A percentile compares a stretch with the other conserved stretches of the same genome.
Evolutionary conservation across 2,888 invertebrate species (phyloP).

Genomic region (Leptopilina myrica): DNA sequence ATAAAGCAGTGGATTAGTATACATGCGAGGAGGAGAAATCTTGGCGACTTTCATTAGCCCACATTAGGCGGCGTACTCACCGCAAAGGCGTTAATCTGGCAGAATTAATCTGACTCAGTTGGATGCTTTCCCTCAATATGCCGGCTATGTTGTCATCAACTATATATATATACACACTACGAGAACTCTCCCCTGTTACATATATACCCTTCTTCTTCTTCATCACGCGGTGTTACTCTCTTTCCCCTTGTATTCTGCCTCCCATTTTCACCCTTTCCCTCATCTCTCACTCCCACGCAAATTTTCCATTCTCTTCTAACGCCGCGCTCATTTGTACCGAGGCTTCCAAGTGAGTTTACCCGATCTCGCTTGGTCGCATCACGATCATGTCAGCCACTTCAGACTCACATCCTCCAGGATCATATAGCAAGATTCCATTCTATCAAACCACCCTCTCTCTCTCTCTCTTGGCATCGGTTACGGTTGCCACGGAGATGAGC

Average conservation of each 20-base stretch:
- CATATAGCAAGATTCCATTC: constrained; percentile 54
- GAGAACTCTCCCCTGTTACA: constrained; percentile 37
- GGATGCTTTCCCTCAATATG: constrained; percentile 75
- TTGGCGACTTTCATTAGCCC: constrained; percentile 70
- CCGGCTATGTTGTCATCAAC: constrained; percentile 61
- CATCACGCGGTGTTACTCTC: constrained; percentile 7
- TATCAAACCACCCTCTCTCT: constrained; percentile 42
- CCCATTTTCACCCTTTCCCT: constrained; percentile 29
- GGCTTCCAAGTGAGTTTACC: constrained; percentile 61
- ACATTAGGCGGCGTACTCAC: constrained; percentile 62
- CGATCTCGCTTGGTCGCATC: constrained; percentile 67
- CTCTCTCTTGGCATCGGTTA: constrained; percentile 43
- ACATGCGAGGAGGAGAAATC: constrained; percentile 54
- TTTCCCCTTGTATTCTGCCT: constrained; percentile 43
- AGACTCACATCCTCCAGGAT: constrained; percentile 59
- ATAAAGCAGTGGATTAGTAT: constrained; percentile 23
- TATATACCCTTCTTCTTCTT: constrained; percentile 31
- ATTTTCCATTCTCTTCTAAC: constrained; percentile 52
- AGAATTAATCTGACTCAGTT: constrained; percentile 75
- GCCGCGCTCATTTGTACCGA: constrained; percentile 60
- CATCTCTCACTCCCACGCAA: constrained; percentile 15
- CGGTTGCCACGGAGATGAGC: constrained; percentile 69
- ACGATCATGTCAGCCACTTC: constrained; percentile 70
- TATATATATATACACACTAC: not conserved
- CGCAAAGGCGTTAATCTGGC: constrained; percentile 75